These are phyloP conservation scores for Cloeon dipterum DNA, from an alignment of 2,888 invertebrate genomes.

Conservation along the genomic window DNA sequence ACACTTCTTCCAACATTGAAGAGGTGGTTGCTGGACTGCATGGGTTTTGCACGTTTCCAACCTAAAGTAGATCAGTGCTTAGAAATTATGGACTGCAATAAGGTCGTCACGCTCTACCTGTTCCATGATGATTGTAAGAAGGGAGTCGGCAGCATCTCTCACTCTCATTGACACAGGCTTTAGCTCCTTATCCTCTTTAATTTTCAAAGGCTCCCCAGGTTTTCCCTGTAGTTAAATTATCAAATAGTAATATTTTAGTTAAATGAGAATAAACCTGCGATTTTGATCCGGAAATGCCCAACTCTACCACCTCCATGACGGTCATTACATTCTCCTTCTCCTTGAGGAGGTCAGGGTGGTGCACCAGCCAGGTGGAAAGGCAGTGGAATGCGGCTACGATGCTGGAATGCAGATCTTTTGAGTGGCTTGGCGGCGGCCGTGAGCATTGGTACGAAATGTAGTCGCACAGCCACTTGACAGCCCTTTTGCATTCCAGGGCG, in stretches of 20 bases:
- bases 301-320: conserved; percentile 87
- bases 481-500: conserved; percentile 70
- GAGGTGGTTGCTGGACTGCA: conserved; percentile 66
- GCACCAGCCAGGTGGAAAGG: conserved; percentile 75
- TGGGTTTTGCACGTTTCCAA: conserved; percentile 63
- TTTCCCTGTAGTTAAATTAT: conserved; percentile 25
- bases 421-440: conserved; percentile 80
- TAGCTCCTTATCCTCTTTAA: conserved; percentile 87
- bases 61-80: too few species aligned
- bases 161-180: conserved; percentile 97
- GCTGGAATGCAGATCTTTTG: conserved; percentile 82
- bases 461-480: conserved; percentile 95
- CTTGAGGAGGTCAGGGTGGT: conserved; percentile 70
- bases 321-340: conserved; percentile 83
- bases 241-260: background rate
- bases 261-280: conserved; percentile 22
- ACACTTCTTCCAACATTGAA: conserved; percentile 70
- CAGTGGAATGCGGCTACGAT: conserved; percentile 84
- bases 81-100: too few species aligned
- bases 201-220: conserved; percentile 68
- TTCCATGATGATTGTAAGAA: conserved; percentile 75
- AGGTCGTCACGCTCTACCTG: too few species aligned
- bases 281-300: conserved; percentile 92
- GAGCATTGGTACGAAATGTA: conserved; percentile 91
- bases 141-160: conserved; percentile 86